Evolutionary conservation across 2,888 invertebrate species (phyloP).

Genomic region (Deladenus siricidicola): DNA sequence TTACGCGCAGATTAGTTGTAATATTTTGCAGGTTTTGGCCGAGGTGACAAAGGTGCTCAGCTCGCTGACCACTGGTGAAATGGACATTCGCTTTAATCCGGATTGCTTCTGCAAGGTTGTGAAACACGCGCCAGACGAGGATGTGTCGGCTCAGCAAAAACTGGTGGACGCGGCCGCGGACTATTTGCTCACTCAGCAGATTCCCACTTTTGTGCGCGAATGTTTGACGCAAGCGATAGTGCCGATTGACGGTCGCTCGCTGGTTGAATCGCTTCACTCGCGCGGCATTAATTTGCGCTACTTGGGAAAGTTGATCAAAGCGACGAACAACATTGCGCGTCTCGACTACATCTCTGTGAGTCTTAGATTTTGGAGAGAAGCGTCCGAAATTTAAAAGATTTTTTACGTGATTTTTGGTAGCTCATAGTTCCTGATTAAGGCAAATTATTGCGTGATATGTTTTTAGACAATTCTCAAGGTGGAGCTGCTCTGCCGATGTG

Average conservation of each 20-base stretch:
- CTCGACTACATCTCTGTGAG: constrained; percentile 67
- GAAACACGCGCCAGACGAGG: constrained; percentile 61
- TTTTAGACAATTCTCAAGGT: constrained; percentile 77
- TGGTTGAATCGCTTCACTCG: constrained; percentile 80
- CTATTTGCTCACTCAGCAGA: constrained; percentile 82
- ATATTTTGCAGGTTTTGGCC: not conserved
- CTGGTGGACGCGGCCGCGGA: constrained; percentile 66
- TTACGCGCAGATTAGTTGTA: too few relatives aligned
- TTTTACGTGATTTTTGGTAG: too few relatives aligned
- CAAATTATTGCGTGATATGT: too few relatives aligned
- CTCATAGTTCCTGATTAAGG: too few relatives aligned
- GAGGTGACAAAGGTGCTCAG: constrained; percentile 5
- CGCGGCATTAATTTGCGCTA: constrained; percentile 92
- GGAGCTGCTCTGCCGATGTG: constrained; percentile 79
- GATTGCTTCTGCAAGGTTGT: constrained; percentile 95
- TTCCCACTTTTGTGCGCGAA: constrained; percentile 65
- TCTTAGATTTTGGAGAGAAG: not conserved
- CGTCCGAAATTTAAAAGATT: not conserved
- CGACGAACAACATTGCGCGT: constrained; percentile 69
- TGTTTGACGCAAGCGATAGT: constrained; percentile 75
- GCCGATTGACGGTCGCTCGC: constrained; percentile 74
- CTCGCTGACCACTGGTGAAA: constrained; percentile 54
- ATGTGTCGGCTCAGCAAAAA: constrained; percentile 21
- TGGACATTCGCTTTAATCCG: constrained; percentile 93
- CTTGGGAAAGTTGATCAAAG: constrained; percentile 78